Base-by-base conservation (phyloP, 2,797 vertebrate species). In the Jordanella pulchra region DNA sequence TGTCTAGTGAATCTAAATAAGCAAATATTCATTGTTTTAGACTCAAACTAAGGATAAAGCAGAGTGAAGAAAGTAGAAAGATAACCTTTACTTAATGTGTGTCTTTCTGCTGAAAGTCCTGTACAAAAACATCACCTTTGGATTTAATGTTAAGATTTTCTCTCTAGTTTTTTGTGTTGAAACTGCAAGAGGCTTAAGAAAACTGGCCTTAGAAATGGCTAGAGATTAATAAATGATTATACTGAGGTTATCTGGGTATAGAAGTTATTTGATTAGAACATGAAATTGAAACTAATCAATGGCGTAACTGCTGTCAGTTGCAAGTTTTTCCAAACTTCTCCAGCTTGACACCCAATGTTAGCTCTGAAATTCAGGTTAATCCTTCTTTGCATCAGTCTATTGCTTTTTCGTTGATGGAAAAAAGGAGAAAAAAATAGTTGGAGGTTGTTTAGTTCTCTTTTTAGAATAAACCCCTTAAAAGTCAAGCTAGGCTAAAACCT, bases 1-100 rank as follows among this genome's bases (percentile, higher is more conserved):
- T 94, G 94, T 94, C 92, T 91, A 95, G 91, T 89, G 89, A 93
- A 94, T 90, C 74, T 89, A 91, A 92, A 91, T 94, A 93, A 93
- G 94, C 93, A 93, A 89, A 86, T 86, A 72, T 83, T 75, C 72
- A 79, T 72, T 67, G 76, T 64, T 77, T 61, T 89, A 76, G 86
- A 89, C 83, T 87, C 65, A 75, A 80, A 85, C 76, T 80, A 82
- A 86, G 84, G 85, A 84, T 76, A 81, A 81, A 71, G 79, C 67
- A 69, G 32, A 67, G 64, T 44, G 74, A 50, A 47, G 79, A 79
- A 76, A 63, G 15, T 67, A 55, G 73, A 79, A 79, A 68, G 71
- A 69, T 79, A 35, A 50, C 82, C 82, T 87, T 68, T 65, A 58
- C 87, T 89, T 92, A 87, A 91, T 92, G 82, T 93, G 79, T 90